A percentile compares a stretch with the other conserved stretches of the same genome.
These are phyloP conservation scores for Vidua chalybeata DNA, from an alignment of 2,113 vertebrate species.

Conservation along the genomic window DNA sequence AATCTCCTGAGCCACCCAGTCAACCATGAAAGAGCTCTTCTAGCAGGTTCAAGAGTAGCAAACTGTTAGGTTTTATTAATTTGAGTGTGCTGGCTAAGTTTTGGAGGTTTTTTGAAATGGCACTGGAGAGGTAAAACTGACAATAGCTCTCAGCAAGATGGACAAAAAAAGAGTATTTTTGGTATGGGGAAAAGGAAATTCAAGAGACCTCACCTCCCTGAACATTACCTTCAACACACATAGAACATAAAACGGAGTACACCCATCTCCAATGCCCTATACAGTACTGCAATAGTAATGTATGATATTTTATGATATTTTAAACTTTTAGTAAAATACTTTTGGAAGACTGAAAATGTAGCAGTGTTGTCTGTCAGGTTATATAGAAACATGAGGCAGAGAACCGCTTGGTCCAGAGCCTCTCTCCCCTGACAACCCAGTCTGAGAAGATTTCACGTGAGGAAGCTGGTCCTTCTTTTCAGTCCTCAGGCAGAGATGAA, in stretches of 20 bases:
- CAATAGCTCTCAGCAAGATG: neutral
- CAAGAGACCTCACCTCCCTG: neutral
- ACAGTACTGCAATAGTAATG: neutral
- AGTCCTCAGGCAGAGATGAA: neutral
- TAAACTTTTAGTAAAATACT: neutral
- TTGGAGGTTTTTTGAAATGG: neutral
- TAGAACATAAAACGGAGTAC: neutral
- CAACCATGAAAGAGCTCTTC: constrained; percentile 39
- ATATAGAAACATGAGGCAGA: neutral
- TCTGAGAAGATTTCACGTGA: neutral
- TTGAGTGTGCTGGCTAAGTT: neutral
- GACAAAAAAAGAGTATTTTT: neutral
- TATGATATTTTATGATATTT: neutral
- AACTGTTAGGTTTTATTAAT: constrained; percentile 31
- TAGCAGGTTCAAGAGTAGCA: constrained; percentile 5
- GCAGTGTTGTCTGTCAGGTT: neutral
- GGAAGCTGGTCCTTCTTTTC: neutral
- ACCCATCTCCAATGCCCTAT: neutral
- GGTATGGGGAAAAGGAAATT: neutral
- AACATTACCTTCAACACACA: neutral
- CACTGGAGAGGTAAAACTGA: neutral
- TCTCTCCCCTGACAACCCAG: neutral
- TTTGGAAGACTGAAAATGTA: neutral
- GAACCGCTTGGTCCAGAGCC: neutral
- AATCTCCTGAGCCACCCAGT: constrained; percentile 32